Evolutionary conservation across 2,797 vertebrate genomes (phyloP).

Genomic region (Coendou prehensilis): DNA sequence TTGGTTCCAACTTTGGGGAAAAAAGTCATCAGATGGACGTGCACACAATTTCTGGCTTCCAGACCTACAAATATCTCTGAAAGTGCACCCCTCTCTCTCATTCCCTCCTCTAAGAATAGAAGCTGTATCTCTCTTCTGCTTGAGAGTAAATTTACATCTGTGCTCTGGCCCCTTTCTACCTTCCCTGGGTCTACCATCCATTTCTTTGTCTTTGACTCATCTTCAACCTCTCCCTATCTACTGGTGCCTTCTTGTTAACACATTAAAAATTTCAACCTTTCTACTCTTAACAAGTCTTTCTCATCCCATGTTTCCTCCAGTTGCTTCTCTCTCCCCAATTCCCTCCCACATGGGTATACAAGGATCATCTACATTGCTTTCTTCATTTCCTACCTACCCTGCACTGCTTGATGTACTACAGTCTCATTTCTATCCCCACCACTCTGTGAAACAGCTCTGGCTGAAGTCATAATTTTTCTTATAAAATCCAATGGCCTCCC

Average conservation of each 20-base stretch:
- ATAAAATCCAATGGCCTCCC: slow-evolving; percentile 3
- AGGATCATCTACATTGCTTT: not conserved
- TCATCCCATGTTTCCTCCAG: not conserved
- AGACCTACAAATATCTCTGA: not conserved
- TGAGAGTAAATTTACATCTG: not conserved
- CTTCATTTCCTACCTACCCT: not conserved
- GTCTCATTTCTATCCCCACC: not conserved
- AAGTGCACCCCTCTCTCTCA: not conserved
- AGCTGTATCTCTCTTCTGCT: not conserved
- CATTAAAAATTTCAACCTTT: not conserved
- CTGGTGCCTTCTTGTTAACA: not conserved
- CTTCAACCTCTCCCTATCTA: not conserved
- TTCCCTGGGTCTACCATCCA: not conserved
- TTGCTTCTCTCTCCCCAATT: not conserved
- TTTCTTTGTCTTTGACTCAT: not conserved
- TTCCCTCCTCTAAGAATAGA: not conserved
- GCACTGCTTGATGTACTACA: not conserved
- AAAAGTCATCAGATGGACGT: not conserved
- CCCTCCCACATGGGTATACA: not conserved
- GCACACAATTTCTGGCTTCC: not conserved
- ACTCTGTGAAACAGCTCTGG: not conserved
- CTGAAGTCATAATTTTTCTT: not conserved
- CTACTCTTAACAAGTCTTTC: not conserved
- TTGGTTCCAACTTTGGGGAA: not conserved
- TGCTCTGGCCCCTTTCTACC: not conserved